Base-by-base conservation (phyloP, 2,888 invertebrate genomes). In the Diplolepis rosae region DNA sequence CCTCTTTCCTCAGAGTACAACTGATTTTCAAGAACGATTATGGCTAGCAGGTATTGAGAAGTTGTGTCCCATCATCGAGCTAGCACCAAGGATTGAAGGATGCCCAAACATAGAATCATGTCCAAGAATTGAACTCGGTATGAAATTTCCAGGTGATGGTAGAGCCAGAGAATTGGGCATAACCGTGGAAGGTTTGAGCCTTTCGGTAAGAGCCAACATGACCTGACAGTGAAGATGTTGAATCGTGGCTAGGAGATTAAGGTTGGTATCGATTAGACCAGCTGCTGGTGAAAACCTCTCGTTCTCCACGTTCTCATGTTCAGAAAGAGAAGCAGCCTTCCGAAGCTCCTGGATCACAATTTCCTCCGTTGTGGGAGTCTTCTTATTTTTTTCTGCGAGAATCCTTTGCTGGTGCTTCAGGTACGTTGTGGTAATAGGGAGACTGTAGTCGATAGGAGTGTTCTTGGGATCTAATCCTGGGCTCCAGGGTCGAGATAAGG, bases 361-460 rank as follows among this genome's bases (percentile, higher is more conserved):
- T 6, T 92, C 54, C 70, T 71, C 50, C 71, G 73, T 24, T 70
- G 72, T 18, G 65, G 76, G 24, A 74, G 45, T 92, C 7, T 42
- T 66, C 73, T 83, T 92, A 91, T 83, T 92, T 91, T 86, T 92
- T 91, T 84, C 91, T 89, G 81, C 92, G 89, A 70, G 93, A 89
- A 95, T 90, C 87, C 92, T 94, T 86, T 95, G 91, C 91, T 95
- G 95, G 84, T 95, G 93, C 87, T 95, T 95, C 89, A 97, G 90
- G 89, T 96, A 96, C 39, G 96, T 95, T 67, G 96, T 96, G 61
- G 96, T 97, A 80, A 96, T 96, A 56, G 97, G 96, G 83, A 96
- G 92, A 84, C 95, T 95, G 90, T 94, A 95, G 90, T 95, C 95
- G 78, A 94, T 92, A 65, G 88, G 87, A 68, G 87, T 84, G 74